Evolutionary conservation across 2,888 invertebrate genomes (phyloP), one percentile per base, ranked within the genome.

Genomic region (Galerucella pusilla): DNA sequence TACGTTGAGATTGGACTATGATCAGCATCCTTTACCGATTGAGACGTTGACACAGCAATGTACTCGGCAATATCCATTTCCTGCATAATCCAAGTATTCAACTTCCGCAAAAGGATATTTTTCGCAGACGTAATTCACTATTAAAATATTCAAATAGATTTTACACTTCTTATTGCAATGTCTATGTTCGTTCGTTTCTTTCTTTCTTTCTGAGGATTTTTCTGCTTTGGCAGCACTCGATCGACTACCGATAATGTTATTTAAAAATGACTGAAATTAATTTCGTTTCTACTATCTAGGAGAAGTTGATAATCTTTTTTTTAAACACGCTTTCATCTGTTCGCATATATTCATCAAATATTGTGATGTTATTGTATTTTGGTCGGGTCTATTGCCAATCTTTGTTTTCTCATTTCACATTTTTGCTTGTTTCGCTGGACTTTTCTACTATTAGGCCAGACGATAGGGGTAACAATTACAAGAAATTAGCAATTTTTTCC

Each of bases 11-110:
- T 85, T 85, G 83, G 82, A 81, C 83, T 81, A 83, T 83, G 85
- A 85, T 85, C 85, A 84, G 83, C 82, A 82, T 84, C 84, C 79
- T 78, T 81, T 77, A 79, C 73, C 80, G 83, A 85, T 85, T 84
- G 85, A 84, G 84, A 84, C 83, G 84, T 85, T 85, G 86, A 85
- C 85, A 86, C 84, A 85, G 85, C 85, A 86, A 85, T 86, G 85
- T 85, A 86, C 85, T 85, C 81, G 81, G 83, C 84, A 85, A 85
- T 85, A 85, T 84, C 86, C 85, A 84, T 85, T 85, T 82, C 81
- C 84, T 83, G 85, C 85, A 85, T 85, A 85, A 85, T 86, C 83
- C 84, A 81, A 83, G 84, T 81, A 81, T 81, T 83, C 81, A 77
- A 81, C 81, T 81, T 78, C 78, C 80, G 81, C 80, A 80, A 80